Conservation (phyloP, 1,140 invertebrate genomes). For the Solen grandis region DNA sequence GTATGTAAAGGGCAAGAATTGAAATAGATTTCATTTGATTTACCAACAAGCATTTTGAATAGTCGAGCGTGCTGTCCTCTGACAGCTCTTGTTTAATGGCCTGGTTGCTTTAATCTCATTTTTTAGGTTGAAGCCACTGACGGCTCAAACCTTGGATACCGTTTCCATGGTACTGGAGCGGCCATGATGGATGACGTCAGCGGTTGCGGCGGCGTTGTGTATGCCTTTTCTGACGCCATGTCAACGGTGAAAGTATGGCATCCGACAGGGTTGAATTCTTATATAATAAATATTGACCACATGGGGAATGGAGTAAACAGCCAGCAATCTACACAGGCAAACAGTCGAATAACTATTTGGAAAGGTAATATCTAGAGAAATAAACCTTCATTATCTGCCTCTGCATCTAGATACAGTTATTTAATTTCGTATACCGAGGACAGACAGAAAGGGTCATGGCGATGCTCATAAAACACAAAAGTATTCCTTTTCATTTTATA, state of each 20-base stretch:
- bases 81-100: too few relatives aligned
- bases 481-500: too few relatives aligned
- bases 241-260: conserved; percentile 16
- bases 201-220: conserved; percentile 23
- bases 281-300: neutral
- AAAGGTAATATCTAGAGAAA: conserved; percentile 31
- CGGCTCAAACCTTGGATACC: conserved; percentile 5
- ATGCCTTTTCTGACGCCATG: conserved; percentile 22
- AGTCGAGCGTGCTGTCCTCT: too few relatives aligned
- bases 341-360: neutral
- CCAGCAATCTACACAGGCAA: neutral
- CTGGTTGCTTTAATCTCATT: too few relatives aligned
- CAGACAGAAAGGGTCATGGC: too few relatives aligned
- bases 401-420: too few relatives aligned
- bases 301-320: conserved; percentile 1
- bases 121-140: neutral
- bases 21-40: too few relatives aligned
- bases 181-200: conserved; percentile 22
- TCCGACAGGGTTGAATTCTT: neutral
- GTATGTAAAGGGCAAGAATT: too few relatives aligned
- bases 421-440: too few relatives aligned
- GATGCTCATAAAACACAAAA: too few relatives aligned
- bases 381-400: too few relatives aligned
- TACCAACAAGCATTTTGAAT: too few relatives aligned
- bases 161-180: conserved; percentile 16